Percentiles rank a stretch among this genome's conserved stretches.
phyloP scores from a whole-genome alignment of 2,113 vertebrate genomes.

The Caranx melampygus region DNA sequence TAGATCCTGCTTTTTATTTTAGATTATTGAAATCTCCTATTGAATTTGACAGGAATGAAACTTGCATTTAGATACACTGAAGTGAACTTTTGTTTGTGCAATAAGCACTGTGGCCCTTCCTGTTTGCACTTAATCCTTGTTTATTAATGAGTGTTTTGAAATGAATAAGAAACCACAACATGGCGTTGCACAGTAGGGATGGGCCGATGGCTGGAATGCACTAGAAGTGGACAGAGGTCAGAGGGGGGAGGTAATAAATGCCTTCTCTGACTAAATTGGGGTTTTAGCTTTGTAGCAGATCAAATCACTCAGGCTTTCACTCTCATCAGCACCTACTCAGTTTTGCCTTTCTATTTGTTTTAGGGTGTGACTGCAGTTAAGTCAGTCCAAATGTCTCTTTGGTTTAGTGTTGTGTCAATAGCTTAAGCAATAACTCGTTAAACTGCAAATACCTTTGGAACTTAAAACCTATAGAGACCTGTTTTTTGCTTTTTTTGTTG shows the following conservation, averaged over 20 bases:
- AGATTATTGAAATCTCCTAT: neutral
- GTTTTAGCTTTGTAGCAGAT: constrained; percentile 45
- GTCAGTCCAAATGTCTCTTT: neutral
- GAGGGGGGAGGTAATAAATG: constrained; percentile 47
- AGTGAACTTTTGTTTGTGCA: neutral
- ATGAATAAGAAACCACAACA: constrained; percentile 14
- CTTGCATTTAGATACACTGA: neutral
- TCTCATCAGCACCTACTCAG: neutral
- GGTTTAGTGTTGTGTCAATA: neutral
- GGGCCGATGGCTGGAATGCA: constrained; percentile 13
- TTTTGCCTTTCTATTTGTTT: neutral
- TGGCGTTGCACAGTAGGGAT: neutral
- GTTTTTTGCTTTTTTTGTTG: no score
- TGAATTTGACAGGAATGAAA: neutral
- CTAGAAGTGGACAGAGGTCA: constrained; percentile 33
- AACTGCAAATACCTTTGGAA: neutral
- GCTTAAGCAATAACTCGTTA: neutral
- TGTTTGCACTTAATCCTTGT: neutral
- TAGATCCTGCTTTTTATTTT: neutral
- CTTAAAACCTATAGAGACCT: constrained; percentile 1
- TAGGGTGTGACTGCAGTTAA: neutral
- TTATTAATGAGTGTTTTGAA: constrained; percentile 4
- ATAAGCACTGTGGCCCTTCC: neutral
- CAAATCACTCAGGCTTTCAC: constrained; percentile 35
- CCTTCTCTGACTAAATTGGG: neutral